Evolutionary conservation across 2,888 invertebrate genomes (phyloP).

Genomic region (Sinelater perroti): DNA sequence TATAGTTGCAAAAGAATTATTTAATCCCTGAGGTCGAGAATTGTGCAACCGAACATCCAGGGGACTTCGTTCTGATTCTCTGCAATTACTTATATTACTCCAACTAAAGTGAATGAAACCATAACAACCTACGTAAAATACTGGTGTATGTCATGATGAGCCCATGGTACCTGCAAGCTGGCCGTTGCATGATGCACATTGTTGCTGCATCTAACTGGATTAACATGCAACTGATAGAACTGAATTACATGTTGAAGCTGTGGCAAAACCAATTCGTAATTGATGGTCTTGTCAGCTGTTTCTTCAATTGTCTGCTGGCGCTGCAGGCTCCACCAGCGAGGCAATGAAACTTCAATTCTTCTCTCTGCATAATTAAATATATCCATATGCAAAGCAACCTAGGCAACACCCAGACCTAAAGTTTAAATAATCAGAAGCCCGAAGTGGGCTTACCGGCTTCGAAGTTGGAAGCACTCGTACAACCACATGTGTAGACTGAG

Average conservation of each 20-base stretch:
- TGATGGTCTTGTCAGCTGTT: slow-evolving; percentile 67
- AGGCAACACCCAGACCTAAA: no score
- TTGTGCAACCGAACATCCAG: slow-evolving; percentile 69
- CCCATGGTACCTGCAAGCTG: slow-evolving; percentile 73
- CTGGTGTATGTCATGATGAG: slow-evolving; percentile 67
- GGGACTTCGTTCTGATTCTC: slow-evolving; percentile 60
- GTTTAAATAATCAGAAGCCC: no score
- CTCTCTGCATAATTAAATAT: slow-evolving; percentile 64
- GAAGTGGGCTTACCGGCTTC: slow-evolving; percentile 69
- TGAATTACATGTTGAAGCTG: slow-evolving; percentile 69
- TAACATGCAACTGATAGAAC: slow-evolving; percentile 67
- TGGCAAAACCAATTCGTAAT: slow-evolving; percentile 69
- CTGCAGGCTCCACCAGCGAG: slow-evolving; percentile 50
- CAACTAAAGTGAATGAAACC: background rate
- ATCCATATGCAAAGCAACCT: slow-evolving; percentile 73
- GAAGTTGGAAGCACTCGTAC: slow-evolving; percentile 71
- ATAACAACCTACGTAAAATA: slow-evolving; percentile 66
- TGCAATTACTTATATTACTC: slow-evolving; percentile 49
- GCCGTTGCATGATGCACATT: slow-evolving; percentile 67
- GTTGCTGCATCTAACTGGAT: slow-evolving; percentile 61
- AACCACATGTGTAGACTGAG: slow-evolving; percentile 74
- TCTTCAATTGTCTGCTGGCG: slow-evolving; percentile 62
- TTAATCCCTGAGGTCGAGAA: slow-evolving; percentile 62
- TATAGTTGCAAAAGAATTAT: slow-evolving; percentile 63
- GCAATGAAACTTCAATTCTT: slow-evolving; percentile 49